Conservation (phyloP, 2,888 invertebrate genomes). For the Tenthredo livida region DNA sequence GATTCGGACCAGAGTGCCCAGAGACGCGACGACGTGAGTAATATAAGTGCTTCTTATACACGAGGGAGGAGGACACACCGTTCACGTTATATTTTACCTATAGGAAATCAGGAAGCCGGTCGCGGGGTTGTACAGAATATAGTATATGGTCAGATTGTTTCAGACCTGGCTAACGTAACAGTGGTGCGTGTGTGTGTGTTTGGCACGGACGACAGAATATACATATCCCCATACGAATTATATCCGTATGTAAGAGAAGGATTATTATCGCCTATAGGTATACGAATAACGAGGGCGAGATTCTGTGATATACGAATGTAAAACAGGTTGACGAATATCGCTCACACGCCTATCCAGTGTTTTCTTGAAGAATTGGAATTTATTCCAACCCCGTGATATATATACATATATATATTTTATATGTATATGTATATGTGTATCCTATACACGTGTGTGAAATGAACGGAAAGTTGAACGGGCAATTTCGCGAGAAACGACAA, state of each 20-base stretch:
- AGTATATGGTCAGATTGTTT: not conserved
- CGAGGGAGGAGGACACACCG: not conserved
- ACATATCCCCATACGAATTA: not conserved
- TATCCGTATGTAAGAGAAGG: not conserved
- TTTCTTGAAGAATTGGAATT: too few relatives aligned
- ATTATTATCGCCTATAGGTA: not conserved
- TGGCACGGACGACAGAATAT: not conserved
- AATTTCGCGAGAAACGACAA: slow-evolving; percentile 6
- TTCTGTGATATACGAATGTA: not conserved
- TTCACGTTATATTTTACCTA: not conserved
- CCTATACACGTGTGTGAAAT: slow-evolving; percentile 5
- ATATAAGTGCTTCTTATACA: not conserved
- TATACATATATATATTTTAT: not conserved
- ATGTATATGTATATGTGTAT: not conserved
- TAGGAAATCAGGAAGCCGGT: not conserved
- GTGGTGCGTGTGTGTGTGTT: not conserved
- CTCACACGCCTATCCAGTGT: not conserved
- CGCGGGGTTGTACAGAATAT: too few relatives aligned
- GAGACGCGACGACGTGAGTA: not conserved
- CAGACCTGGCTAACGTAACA: not conserved
- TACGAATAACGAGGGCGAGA: not conserved
- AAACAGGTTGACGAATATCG: not conserved
- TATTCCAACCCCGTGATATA: not conserved
- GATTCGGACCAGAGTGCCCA: not conserved
- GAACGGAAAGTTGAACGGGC: not conserved